Conservation (phyloP, 2,797 vertebrate genomes). For the Cirrhinus molitorella region DNA sequence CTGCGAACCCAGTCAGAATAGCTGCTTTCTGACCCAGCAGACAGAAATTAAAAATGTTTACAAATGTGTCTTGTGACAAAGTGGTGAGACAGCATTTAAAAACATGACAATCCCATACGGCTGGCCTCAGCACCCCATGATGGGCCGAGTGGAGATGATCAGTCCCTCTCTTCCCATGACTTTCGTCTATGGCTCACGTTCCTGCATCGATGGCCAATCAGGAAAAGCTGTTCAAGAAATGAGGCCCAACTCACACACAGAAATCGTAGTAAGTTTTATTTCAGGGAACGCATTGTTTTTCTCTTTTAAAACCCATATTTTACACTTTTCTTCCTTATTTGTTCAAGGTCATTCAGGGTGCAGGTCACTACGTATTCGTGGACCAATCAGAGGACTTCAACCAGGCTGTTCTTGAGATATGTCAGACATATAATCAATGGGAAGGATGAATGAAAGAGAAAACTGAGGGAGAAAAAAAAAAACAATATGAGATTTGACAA, state of each 20-base stretch:
- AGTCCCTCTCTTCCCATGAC: conserved; percentile 86
- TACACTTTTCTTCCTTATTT: neutral
- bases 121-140: conserved; percentile 93
- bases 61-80: conserved; percentile 61
- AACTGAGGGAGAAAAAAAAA: neutral
- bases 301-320: neutral
- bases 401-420: conserved; percentile 86
- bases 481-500: no score
- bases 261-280: conserved; percentile 83
- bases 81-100: conserved; percentile 93
- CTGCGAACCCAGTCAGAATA: neutral
- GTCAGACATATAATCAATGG: neutral
- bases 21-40: neutral
- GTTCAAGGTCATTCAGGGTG: conserved; percentile 89
- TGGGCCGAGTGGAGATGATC: conserved; percentile 85
- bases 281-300: neutral
- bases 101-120: conserved; percentile 95
- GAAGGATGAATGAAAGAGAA: neutral
- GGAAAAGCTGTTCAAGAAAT: conserved; percentile 86
- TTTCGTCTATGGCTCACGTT: conserved; percentile 93
- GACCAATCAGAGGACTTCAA: conserved; percentile 97
- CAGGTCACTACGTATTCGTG: conserved; percentile 94
- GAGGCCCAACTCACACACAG: conserved; percentile 85
- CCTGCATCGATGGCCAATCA: conserved; percentile 91
- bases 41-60: neutral